Percentiles rank a stretch among this genome's conserved stretches.
These are phyloP conservation scores for Xiphophorus maculatus DNA, from an alignment of 2,113 vertebrate species.

Conservation along the genomic window DNA sequence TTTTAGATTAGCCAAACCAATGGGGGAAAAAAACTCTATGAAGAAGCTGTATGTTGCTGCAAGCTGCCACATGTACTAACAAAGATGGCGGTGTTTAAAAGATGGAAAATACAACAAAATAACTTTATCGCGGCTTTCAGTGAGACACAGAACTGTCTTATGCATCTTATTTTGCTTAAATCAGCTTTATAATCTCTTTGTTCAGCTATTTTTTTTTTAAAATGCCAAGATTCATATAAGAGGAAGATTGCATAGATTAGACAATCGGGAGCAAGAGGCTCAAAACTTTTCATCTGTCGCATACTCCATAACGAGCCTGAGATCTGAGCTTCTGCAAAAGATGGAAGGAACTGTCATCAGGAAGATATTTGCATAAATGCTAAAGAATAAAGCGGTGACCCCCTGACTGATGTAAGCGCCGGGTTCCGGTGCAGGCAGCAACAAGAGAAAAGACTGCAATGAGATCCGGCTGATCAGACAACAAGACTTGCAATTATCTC, in stretches of 20 bases:
- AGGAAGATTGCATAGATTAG: conserved; percentile 10
- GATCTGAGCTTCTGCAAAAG: conserved; percentile 17
- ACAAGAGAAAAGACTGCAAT: conserved; percentile 30
- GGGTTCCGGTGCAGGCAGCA: conserved; percentile 19
- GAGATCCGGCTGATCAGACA: conserved; percentile 51
- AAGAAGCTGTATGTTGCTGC: conserved; percentile 1
- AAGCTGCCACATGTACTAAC: conserved; percentile 10
- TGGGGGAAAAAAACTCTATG: conserved; percentile 1
- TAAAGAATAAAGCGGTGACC: conserved; percentile 44
- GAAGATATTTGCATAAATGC: conserved; percentile 45
- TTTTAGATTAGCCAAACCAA: conserved; percentile 9
- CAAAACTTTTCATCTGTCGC: not conserved
- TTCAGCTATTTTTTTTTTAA: not conserved
- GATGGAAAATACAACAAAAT: conserved; percentile 22
- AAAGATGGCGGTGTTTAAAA: conserved; percentile 27
- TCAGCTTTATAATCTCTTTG: conserved; percentile 33
- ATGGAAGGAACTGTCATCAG: conserved; percentile 16
- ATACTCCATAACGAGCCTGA: conserved; percentile 20
- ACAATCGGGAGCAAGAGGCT: not conserved
- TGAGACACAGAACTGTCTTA: conserved; percentile 43
- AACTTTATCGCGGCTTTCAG: conserved; percentile 28
- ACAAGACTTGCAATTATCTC: conserved; percentile 69
- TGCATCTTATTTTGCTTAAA: conserved; percentile 16
- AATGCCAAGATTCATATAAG: not conserved
- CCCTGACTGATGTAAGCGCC: conserved; percentile 29